phyloP scores from a whole-genome alignment of 2,888 invertebrate species.

The Ctenicera cuprea region DNA sequence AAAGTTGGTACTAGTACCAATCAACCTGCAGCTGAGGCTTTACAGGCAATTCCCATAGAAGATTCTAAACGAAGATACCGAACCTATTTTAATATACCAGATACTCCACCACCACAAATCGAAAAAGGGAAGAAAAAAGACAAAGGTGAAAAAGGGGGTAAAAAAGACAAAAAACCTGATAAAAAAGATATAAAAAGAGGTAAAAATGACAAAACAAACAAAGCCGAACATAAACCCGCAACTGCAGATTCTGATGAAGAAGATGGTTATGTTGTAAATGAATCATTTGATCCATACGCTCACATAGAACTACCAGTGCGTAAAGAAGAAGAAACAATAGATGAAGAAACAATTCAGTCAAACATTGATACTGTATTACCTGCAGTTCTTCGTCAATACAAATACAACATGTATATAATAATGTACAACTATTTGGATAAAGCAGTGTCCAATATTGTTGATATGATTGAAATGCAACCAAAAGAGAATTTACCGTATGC shows the following conservation, averaged over 20 bases:
- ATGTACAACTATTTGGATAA: constrained; percentile 50
- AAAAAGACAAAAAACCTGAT: constrained; percentile 40
- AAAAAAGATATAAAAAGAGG: constrained; percentile 39
- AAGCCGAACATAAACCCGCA: too few species aligned
- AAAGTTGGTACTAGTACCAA: constrained; percentile 5
- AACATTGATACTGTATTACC: constrained; percentile 14
- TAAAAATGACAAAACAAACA: too few species aligned
- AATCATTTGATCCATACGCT: constrained; percentile 47
- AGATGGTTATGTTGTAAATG: constrained; percentile 39
- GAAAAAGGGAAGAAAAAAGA: constrained; percentile 34
- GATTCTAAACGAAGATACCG: constrained; percentile 50
- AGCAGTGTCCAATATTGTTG: constrained; percentile 50
- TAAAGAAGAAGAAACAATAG: constrained; percentile 14
- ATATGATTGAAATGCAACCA: constrained; percentile 53
- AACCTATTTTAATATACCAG: constrained; percentile 53
- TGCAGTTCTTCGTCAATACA: constrained; percentile 26
- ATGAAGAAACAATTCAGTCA: neutral
- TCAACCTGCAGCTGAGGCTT: constrained; percentile 51
- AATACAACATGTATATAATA: constrained; percentile 50
- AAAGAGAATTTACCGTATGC: constrained; percentile 37
- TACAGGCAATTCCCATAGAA: constrained; percentile 52
- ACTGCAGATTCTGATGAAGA: constrained; percentile 34
- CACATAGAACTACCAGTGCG: constrained; percentile 5
- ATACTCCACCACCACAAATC: constrained; percentile 24
- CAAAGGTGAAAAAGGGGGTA: constrained; percentile 35